Base-by-base conservation (phyloP, 2,888 invertebrate species). In the Quadriops clusia region DNA sequence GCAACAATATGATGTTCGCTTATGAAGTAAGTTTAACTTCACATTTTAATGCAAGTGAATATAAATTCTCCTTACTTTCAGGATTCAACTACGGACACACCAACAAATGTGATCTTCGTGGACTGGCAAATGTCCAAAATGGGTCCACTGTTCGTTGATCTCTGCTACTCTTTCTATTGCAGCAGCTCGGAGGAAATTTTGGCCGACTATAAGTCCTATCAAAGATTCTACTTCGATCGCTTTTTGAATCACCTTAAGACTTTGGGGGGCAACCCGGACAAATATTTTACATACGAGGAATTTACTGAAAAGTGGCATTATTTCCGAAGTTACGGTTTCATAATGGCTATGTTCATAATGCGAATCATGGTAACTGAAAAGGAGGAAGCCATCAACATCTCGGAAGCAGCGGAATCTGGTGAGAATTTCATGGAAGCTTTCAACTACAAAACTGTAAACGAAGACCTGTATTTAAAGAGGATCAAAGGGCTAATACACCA, bases 1-100 rank as follows among this genome's bases (percentile, higher is more conserved):
- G 29, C 17, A 34, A 34, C 14, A 34, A 34, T 17, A 24, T 34
- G 5, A 16, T 34, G 9, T 34, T 34, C 21, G 30, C 29, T 20
- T 30, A 30, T 10, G 21, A 25, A 22, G 33, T n/a, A n/a, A n/a
- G n/a, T n/a, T n/a, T n/a, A n/a, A n/a, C n/a, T n/a, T n/a, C n/a
- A n/a, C n/a, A n/a, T n/a, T n/a, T n/a, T n/a, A n/a, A n/a, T n/a
- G n/a, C n/a, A n/a, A n/a, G n/a, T n/a, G n/a, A n/a, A n/a, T n/a
- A n/a, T n/a, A n/a, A n/a, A n/a, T n/a, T n/a, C n/a, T n/a, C n/a
- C n/a, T n/a, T n/a, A n/a, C n/a, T n/a, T n/a, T n/a, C n/a, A 24
- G 6, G 7, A 8, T 9, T 8, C n/a, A 29, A 18, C 9, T 11
- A 1, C 21, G 5, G 11, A 6, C 5, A 5, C 5, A 11, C 33